Percentiles rank a stretch among this genome's conserved stretches.
Conservation (phyloP, 1,140 invertebrate genomes). For the Drosophila nasuta region DNA sequence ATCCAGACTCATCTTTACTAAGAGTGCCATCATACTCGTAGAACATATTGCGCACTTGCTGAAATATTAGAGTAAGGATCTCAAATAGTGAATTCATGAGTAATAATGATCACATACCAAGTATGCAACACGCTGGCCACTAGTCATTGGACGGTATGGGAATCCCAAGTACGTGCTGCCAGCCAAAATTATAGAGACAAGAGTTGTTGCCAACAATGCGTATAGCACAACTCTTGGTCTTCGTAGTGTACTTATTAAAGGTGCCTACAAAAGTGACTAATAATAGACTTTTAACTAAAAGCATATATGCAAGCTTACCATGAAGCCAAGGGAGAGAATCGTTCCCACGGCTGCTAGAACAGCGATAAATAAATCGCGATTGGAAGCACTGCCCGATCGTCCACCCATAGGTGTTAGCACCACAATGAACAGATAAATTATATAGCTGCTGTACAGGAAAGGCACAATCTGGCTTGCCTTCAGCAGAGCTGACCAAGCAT, state of each 20-base stretch:
- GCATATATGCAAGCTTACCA: constrained; percentile 44
- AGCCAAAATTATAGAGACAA: constrained; percentile 85
- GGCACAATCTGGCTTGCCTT: constrained; percentile 78
- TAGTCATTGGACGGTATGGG: constrained; percentile 89
- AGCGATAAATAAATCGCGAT: constrained; percentile 87
- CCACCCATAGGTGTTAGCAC: constrained; percentile 89
- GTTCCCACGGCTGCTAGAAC: constrained; percentile 84
- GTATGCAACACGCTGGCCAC: constrained; percentile 89
- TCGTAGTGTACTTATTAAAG: constrained; percentile 73
- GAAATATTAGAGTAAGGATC: constrained; percentile 4
- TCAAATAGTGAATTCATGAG: not conserved
- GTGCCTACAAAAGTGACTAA: constrained; percentile 45
- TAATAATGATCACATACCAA: constrained; percentile 85
- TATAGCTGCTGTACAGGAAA: constrained; percentile 87
- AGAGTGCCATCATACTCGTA: constrained; percentile 86
- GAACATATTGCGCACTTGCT: constrained; percentile 88
- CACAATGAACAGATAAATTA: constrained; percentile 88
- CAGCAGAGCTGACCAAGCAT: constrained; percentile 87
- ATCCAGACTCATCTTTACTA: constrained; percentile 87
- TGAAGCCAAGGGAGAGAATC: constrained; percentile 65
- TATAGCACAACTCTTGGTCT: constrained; percentile 59
- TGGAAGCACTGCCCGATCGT: constrained; percentile 86
- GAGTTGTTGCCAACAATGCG: constrained; percentile 85
- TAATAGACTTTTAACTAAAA: no score
- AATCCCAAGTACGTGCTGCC: constrained; percentile 90